Conservation (phyloP, 2,113 vertebrate genomes). For the Myocastor coypus region DNA sequence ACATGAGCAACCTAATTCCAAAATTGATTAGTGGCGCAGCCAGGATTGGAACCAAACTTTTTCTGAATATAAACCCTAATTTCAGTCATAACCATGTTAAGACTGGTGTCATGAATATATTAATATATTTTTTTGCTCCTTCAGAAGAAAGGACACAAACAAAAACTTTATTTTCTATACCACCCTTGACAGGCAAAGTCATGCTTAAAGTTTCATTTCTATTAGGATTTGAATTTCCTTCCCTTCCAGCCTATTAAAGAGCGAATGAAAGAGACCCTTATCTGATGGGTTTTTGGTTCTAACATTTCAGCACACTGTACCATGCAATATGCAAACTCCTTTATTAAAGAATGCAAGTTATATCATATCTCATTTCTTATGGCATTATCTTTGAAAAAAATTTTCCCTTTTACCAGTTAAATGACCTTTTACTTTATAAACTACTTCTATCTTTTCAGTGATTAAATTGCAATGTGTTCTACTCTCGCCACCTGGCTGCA, state of each 20-base stretch:
- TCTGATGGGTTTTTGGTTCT: background rate
- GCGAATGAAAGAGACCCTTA: background rate
- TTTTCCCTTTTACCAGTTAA: slow-evolving; percentile 64
- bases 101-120: background rate
- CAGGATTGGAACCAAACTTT: background rate
- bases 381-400: slow-evolving; percentile 67
- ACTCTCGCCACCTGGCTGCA: slow-evolving; percentile 73
- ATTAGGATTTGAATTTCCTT: background rate
- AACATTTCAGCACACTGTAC: background rate
- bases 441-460: slow-evolving; percentile 80
- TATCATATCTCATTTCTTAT: slow-evolving; percentile 76
- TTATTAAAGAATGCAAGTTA: slow-evolving; percentile 51
- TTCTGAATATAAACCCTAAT: background rate
- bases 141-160: background rate
- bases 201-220: background rate
- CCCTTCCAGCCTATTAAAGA: background rate
- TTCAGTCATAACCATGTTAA: background rate
- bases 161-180: background rate
- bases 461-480: slow-evolving; percentile 77
- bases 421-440: slow-evolving; percentile 79
- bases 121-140: background rate
- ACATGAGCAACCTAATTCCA: background rate
- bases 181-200: background rate
- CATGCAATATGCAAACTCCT: background rate
- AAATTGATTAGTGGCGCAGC: background rate